Base-by-base conservation (phyloP, 2,888 invertebrate species). In the Tridacna crocea region DNA sequence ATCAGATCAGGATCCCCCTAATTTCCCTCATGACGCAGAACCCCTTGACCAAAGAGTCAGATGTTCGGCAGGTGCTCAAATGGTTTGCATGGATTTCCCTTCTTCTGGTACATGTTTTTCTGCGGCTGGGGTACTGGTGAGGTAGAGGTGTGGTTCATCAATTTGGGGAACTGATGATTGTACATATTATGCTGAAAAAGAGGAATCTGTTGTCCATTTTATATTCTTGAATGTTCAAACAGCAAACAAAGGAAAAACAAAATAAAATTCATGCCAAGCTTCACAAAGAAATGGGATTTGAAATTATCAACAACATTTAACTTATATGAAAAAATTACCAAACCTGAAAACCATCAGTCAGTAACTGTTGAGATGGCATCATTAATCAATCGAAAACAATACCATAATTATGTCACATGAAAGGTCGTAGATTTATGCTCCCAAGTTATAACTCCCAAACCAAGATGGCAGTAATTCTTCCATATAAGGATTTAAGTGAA, bases 11-110 rank as follows among this genome's bases (percentile, higher is more conserved):
- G 79, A 80, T 36, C 58, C 84, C 72, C 60, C 84, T 80, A 91
- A 80, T 91, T 90, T 84, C 90, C 91, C 84, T 92, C 92, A 70
- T 89, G 90, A 85, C 92, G 91, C 82, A 88, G 91, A 89, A 92
- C 91, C 92, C 92, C 92, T 91, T 92, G 92, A 89, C 92, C 92
- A 80, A 91, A 91, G 79, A 92, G 92, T 92, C 92, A 92, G 88
- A 92, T 92, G 90, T 92, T 92, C 19, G 92, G 92, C 55, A 92
- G 88, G 81, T 90, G 88, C 75, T 88, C 84, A 63, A 84, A 81
- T 48, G 80, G 77, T 70, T 84, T 83, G 48, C 68, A 48, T 22
- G 74, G 77, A 63, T 84, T 80, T 60, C 74, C 51, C 65, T 87
- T 83, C 82, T 84, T 86, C 76, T 76, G 75, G 77, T 80, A 83